Conservation (phyloP, 2,797 vertebrate species). For the Crax fasciolata region DNA sequence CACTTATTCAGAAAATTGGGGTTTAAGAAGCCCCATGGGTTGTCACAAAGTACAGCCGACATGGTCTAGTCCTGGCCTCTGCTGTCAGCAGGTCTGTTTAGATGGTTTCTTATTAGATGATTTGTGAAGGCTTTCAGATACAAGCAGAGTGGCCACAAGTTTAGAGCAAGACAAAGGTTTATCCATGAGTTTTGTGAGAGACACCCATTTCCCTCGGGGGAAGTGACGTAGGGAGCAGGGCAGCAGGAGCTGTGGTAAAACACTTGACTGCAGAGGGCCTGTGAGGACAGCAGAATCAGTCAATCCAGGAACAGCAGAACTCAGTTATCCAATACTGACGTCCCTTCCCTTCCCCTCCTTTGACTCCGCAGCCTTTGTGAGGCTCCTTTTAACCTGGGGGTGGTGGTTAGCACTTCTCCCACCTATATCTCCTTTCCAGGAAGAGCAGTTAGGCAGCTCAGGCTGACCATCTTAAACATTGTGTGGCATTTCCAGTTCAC, state of each 20-base stretch:
- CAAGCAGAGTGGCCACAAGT: fast-evolving
- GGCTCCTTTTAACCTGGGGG: background rate
- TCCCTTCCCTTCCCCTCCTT: background rate
- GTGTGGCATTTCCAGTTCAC: background rate
- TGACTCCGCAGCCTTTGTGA: background rate
- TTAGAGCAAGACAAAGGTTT: background rate
- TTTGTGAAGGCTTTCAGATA: background rate
- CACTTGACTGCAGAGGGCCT: background rate
- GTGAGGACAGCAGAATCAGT: background rate
- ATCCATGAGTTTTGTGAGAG: background rate
- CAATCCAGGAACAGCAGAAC: background rate
- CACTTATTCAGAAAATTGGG: fast-evolving
- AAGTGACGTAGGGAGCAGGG: background rate
- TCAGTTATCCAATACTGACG: background rate
- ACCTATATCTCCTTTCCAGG: background rate
- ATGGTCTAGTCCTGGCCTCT: background rate
- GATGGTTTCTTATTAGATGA: background rate
- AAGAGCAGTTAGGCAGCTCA: background rate
- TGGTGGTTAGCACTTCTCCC: background rate
- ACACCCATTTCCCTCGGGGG: too few species aligned
- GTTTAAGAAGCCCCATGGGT: background rate
- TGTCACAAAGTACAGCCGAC: background rate
- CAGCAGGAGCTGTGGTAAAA: background rate
- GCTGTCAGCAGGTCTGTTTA: background rate
- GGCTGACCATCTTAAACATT: background rate